Evolutionary conservation across 92 coral and sea anemone species (phyloP), one percentile per base, ranked within the genome.

Genomic region (Bergia puertoricense): DNA sequence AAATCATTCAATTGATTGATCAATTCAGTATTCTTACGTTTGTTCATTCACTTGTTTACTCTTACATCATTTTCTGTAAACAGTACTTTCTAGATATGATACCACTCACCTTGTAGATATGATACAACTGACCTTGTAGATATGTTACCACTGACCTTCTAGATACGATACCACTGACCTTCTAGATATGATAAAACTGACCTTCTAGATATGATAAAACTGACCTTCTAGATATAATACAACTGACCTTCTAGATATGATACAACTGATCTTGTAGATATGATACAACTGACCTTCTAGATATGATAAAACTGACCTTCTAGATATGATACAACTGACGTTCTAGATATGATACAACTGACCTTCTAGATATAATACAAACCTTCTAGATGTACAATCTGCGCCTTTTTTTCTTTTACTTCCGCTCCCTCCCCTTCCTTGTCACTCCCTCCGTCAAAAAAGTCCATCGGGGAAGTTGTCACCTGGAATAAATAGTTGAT

Each of bases 371-470:
- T 46, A 10, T 2, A 30, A 13, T 37, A 56, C 85, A 13, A 80
- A 80, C 85, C 85, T 15, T 80, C 48, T 6, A 80, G 42, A 13
- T 80, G 59, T 37, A 80, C 72, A 1, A 36, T 39, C n/a, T 57
- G 73, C 4, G 85, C 85, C 57, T 56, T 80, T 37, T 11, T 38
- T 45, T 57, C 85, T 45, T 79, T 79, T 6, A 11, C 43, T 79
- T 79, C 22, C 8, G 39, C 5, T 43, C 15, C 13, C 41, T 4
- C 46, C 3, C 15, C 40, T 37, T 57, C 50, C 44, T 43, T 56
- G 40, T 15, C 69, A 43, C 45, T 36, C 15, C 42, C 85, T 6
- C 68, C 85, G 18, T 80, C 85, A 80, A 80, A 80, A 23, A 80
- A 0, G 40, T 80, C 22, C 85, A 80, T 56, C 14, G 85, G 85